A percentile compares a stretch with the other conserved stretches of the same genome.
Evolutionary conservation across 1,140 invertebrate genomes (phyloP).

Genomic region (Platorchestia sp.): DNA sequence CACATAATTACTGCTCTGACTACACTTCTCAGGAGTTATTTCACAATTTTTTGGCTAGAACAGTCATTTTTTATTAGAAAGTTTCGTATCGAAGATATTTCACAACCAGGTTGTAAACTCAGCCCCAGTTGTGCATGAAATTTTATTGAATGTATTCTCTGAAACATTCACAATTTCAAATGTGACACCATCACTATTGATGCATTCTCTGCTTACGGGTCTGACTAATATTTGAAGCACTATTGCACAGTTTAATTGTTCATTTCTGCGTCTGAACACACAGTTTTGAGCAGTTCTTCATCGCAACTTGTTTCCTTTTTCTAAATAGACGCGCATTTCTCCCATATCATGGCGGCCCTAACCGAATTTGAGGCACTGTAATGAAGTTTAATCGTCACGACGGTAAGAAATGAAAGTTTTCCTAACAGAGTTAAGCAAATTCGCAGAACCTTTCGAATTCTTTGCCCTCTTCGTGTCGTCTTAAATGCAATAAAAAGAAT

Average conservation of each 20-base stretch:
- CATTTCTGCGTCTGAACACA: not conserved
- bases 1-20: no score
- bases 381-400: constrained; percentile 51
- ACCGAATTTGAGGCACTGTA: constrained; percentile 14
- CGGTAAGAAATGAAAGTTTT: constrained; percentile 55
- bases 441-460: constrained; percentile 50
- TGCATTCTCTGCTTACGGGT: not conserved
- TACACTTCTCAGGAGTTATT: no score
- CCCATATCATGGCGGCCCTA: constrained; percentile 40
- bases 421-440: constrained; percentile 55
- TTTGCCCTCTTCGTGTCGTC: constrained; percentile 4
- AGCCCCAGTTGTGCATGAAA: no score
- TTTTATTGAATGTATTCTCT: no score
- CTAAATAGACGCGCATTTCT: not conserved
- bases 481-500: constrained; percentile 39
- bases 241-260: not conserved
- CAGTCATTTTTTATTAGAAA: no score
- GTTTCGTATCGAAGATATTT: no score
- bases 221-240: not conserved
- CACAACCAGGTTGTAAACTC: no score
- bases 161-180: not conserved
- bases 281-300: not conserved
- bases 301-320: not conserved
- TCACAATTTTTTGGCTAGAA: no score
- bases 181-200: not conserved